phyloP scores from a whole-genome alignment of 2,113 vertebrate genomes.

The Rostratula benghalensis region DNA sequence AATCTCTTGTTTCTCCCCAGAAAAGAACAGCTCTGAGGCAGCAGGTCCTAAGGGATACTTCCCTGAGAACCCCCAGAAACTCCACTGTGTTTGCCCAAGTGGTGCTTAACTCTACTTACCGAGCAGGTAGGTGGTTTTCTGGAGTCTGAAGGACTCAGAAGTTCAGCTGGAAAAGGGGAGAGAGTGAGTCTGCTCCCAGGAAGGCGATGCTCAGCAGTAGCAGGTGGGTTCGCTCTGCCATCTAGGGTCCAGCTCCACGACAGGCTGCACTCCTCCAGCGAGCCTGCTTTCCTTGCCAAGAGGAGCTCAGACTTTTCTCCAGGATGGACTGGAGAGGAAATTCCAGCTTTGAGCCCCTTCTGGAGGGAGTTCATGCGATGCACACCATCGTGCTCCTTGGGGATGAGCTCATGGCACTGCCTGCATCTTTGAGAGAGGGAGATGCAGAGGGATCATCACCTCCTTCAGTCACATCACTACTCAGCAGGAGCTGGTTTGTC shows the following conservation, averaged over 20 bases:
- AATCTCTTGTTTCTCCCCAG: background rate
- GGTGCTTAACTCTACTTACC: background rate
- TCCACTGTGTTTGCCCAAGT: too few relatives aligned
- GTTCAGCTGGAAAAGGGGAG: background rate
- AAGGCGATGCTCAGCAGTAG: background rate
- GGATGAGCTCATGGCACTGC: background rate
- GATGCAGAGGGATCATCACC: background rate
- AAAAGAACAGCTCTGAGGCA: rapidly evolving
- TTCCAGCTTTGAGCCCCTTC: background rate
- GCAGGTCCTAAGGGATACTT: background rate
- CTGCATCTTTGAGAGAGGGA: background rate
- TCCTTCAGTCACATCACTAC: background rate
- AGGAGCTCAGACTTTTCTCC: background rate
- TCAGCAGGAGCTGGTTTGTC: background rate
- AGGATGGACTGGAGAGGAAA: background rate
- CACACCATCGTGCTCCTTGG: rapidly evolving
- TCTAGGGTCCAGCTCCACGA: background rate
- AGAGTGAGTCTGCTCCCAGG: rapidly evolving
- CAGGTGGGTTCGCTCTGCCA: background rate
- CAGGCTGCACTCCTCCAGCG: background rate
- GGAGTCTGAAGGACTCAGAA: background rate
- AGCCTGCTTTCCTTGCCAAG: rapidly evolving
- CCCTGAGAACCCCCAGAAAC: background rate
- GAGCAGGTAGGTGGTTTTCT: background rate
- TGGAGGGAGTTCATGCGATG: background rate